phyloP scores from a whole-genome alignment of 2,113 vertebrate species.

The Anseranas semipalmata region DNA sequence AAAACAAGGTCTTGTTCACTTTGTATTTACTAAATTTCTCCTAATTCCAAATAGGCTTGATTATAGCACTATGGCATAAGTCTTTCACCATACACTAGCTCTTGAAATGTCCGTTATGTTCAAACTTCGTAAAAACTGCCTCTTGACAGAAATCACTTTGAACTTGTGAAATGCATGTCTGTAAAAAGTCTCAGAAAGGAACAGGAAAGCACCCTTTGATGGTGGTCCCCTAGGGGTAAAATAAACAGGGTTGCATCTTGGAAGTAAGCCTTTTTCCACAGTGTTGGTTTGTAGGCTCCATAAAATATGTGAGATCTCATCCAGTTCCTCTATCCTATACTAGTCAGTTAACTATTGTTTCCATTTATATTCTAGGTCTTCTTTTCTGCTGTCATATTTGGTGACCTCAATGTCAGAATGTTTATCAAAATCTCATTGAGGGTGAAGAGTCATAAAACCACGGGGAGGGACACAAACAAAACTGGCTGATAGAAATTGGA shows the following conservation, averaged over 20 bases:
- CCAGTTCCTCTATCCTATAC: background rate
- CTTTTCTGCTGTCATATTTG: background rate
- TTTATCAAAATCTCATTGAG: background rate
- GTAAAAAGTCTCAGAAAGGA: background rate
- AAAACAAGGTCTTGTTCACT: background rate
- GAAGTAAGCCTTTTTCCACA: background rate
- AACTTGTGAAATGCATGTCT: background rate
- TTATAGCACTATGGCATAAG: background rate
- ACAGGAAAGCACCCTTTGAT: background rate
- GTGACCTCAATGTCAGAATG: background rate
- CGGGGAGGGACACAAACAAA: background rate
- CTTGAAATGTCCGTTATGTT: background rate
- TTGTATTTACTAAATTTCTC: background rate
- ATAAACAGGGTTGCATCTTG: background rate
- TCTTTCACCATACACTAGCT: conserved; percentile 6
- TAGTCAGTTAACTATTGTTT: background rate
- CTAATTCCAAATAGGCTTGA: background rate
- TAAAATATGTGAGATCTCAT: background rate
- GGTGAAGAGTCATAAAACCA: background rate
- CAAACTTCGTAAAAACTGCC: conserved; percentile 26
- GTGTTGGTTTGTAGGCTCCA: background rate
- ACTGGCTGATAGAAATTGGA: background rate
- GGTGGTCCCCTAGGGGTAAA: background rate
- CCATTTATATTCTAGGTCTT: background rate
- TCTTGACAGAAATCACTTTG: conserved; percentile 36